Conservation (phyloP, 2,888 invertebrate genomes). For the Drosophila eohydei region DNA sequence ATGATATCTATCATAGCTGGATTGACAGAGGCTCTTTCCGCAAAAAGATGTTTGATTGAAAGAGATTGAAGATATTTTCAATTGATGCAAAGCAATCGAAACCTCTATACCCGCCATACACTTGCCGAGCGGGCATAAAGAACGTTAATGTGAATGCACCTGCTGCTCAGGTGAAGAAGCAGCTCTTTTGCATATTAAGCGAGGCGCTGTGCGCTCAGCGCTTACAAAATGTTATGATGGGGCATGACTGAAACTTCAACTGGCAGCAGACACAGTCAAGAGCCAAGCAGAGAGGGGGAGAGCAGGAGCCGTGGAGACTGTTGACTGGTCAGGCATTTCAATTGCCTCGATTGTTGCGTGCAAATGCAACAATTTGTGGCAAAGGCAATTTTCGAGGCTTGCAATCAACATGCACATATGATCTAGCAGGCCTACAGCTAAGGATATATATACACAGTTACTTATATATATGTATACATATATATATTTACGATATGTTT, state of each 20-base stretch:
- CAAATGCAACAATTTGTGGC: slow-evolving; percentile 74
- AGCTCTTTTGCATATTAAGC: slow-evolving; percentile 69
- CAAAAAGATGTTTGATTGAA: too few relatives aligned
- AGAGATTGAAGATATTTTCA: too few relatives aligned
- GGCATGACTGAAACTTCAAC: slow-evolving; percentile 13
- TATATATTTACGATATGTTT: slow-evolving; percentile 24
- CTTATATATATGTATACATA: slow-evolving; percentile 1
- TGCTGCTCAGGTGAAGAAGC: slow-evolving; percentile 35
- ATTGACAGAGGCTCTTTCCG: too few relatives aligned
- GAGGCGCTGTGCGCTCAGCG: slow-evolving; percentile 49
- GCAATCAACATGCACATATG: slow-evolving; percentile 53
- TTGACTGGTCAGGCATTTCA: slow-evolving; percentile 61
- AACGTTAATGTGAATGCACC: slow-evolving; percentile 42
- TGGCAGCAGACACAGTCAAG: background rate
- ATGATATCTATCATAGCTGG: too few relatives aligned
- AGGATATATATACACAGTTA: slow-evolving; percentile 3
- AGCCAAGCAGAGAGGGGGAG: background rate
- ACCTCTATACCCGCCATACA: background rate
- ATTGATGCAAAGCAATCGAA: too few relatives aligned
- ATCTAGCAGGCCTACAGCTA: slow-evolving; percentile 48
- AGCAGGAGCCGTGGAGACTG: background rate
- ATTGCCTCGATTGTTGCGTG: slow-evolving; percentile 70
- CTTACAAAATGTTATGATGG: slow-evolving; percentile 40
- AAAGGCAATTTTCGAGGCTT: slow-evolving; percentile 55
- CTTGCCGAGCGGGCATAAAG: slow-evolving; percentile 12